These are phyloP conservation scores for Glaucopsyche alexis DNA, from an alignment of 2,888 invertebrate genomes.

Conservation along the genomic window DNA sequence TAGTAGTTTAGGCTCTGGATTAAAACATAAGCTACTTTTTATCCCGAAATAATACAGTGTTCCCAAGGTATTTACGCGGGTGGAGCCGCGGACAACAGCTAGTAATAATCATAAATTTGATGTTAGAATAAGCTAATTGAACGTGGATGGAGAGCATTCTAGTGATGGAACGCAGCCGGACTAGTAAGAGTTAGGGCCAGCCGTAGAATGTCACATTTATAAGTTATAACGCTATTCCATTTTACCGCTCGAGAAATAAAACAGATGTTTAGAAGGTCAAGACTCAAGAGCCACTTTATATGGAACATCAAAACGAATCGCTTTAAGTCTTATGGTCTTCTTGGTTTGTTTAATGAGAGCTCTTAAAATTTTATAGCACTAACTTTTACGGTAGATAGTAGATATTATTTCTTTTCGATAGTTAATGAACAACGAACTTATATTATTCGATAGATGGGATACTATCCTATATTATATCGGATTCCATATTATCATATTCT, in stretches of 20 bases:
- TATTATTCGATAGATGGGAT: too few relatives aligned
- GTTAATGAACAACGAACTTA: too few relatives aligned
- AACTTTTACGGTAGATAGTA: too few relatives aligned
- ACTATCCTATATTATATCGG: too few relatives aligned
- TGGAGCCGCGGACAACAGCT: too few relatives aligned
- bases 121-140: not conserved
- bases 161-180: not conserved
- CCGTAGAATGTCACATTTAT: not conserved
- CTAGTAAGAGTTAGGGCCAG: not conserved
- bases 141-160: not conserved
- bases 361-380: not conserved
- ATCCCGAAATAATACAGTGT: too few relatives aligned
- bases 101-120: too few relatives aligned
- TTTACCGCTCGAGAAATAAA: slow-evolving; percentile 10
- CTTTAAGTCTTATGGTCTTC: not conserved
- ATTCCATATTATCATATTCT: too few relatives aligned
- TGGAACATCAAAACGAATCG: slow-evolving; percentile 3
- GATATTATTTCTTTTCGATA: too few relatives aligned
- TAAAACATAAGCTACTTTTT: too few relatives aligned
- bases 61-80: too few relatives aligned
- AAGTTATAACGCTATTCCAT: slow-evolving; percentile 13
- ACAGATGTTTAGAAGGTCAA: slow-evolving; percentile 6
- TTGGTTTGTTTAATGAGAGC: not conserved
- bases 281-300: not conserved
- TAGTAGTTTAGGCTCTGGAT: too few relatives aligned